Conservation (phyloP, 2,888 invertebrate species). For the Blastobasis lacticolella region DNA sequence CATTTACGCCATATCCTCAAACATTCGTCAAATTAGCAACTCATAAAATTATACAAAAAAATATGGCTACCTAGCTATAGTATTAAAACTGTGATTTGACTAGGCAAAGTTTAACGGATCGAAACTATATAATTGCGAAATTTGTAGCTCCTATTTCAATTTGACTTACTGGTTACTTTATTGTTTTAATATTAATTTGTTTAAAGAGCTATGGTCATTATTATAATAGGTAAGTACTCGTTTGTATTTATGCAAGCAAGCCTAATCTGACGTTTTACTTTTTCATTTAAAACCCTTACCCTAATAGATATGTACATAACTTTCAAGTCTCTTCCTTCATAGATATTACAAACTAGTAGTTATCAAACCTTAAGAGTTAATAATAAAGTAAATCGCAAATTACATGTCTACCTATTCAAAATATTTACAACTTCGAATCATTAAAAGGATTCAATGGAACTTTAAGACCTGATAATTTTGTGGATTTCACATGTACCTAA, state of each 20-base stretch:
- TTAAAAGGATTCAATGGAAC: conserved; percentile 19
- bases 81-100: conserved; percentile 65
- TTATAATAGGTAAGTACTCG: too few relatives aligned
- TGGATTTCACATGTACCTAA: too few relatives aligned
- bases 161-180: not conserved
- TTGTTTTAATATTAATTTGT: not conserved
- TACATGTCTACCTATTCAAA: conserved; percentile 59
- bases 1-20: conserved; percentile 44
- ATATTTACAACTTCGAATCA: conserved; percentile 67
- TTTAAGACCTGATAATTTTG: too few relatives aligned
- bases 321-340: conserved; percentile 66
- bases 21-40: conserved; percentile 51
- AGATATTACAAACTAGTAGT: conserved; percentile 41
- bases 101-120: conserved; percentile 56
- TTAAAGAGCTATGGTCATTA: too few relatives aligned
- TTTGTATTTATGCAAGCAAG: conserved; percentile 17
- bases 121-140: conserved; percentile 14
- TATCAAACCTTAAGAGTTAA: conserved; percentile 63
- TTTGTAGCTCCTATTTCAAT: not conserved
- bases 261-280: conserved; percentile 14
- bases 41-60: conserved; percentile 50
- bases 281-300: conserved; percentile 42
- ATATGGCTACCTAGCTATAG: conserved; percentile 53
- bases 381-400: conserved; percentile 54
- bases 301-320: conserved; percentile 72